A percentile compares a stretch with the other conserved stretches of the same genome.
Conservation (phyloP, 2,113 vertebrate genomes). For the Micronisus gabar region DNA sequence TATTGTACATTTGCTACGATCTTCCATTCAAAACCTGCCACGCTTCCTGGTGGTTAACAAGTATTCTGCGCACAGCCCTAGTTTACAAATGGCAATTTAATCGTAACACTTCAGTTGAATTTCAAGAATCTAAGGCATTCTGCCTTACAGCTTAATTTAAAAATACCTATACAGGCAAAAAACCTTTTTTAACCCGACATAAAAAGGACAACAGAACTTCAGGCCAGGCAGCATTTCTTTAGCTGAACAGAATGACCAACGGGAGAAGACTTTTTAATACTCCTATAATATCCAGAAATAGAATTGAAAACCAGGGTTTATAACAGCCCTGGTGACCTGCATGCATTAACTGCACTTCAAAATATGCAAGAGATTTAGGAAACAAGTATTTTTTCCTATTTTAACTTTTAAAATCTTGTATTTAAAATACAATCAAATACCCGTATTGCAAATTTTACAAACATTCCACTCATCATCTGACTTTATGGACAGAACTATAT, state of each 20-base stretch:
- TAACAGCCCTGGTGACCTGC: slow-evolving; percentile 29
- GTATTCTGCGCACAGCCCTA: not conserved
- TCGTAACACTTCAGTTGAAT: not conserved
- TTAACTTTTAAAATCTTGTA: not conserved
- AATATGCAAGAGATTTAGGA: not conserved
- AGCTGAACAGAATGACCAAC: slow-evolving; percentile 9
- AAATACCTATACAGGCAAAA: slow-evolving; percentile 54
- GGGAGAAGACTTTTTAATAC: not conserved
- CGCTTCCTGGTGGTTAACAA: not conserved
- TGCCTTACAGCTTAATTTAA: slow-evolving; percentile 40
- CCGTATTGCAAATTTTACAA: slow-evolving; percentile 66
- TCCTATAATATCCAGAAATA: not conserved
- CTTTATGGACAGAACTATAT: slow-evolving; percentile 61
- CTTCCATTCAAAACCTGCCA: not conserved
- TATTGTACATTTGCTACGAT: not conserved
- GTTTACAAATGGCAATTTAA: slow-evolving; percentile 15
- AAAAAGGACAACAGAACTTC: slow-evolving; percentile 53
- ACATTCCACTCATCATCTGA: slow-evolving; percentile 57
- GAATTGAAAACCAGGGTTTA: not conserved
- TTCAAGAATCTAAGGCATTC: slow-evolving; percentile 5
- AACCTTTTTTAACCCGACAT: slow-evolving; percentile 27
- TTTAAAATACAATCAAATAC: slow-evolving; percentile 68
- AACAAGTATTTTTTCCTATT: not conserved
- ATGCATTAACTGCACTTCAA: slow-evolving; percentile 51
- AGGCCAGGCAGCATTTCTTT: not conserved